Evolutionary conservation across 2,113 vertebrate genomes (phyloP).

Genomic region (Nothobranchius kuhntae): DNA sequence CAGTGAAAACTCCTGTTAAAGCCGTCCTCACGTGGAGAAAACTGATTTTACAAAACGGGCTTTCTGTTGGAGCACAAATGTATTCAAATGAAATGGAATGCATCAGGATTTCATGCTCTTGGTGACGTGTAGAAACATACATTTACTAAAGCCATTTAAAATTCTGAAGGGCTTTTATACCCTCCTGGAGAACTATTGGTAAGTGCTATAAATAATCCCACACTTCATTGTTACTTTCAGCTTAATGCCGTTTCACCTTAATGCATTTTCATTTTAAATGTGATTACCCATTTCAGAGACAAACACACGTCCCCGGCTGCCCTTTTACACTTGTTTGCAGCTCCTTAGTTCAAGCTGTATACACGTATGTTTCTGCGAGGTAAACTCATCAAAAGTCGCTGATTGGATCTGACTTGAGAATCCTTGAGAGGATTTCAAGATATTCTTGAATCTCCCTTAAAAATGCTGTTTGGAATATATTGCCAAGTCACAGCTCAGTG

Average conservation of each 20-base stretch:
- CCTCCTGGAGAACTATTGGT: constrained; percentile 38
- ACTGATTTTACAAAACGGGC: neutral
- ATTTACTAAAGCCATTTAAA: constrained; percentile 49
- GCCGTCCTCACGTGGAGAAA: neutral
- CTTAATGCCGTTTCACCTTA: constrained; percentile 42
- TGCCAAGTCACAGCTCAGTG: too few species aligned
- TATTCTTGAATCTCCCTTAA: too few species aligned
- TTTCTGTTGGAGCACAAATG: constrained; percentile 21
- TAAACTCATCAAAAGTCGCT: neutral
- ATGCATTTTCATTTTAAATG: constrained; percentile 47
- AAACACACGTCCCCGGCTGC: constrained; percentile 5
- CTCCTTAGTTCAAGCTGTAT: neutral
- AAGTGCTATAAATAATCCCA: constrained; percentile 50
- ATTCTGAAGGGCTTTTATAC: constrained; percentile 44
- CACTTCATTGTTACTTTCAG: constrained; percentile 40
- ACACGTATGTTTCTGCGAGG: neutral
- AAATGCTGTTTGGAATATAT: too few species aligned
- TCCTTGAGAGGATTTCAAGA: too few species aligned
- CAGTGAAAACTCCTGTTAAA: constrained; percentile 4
- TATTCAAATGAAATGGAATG: constrained; percentile 43
- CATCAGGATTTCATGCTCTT: constrained; percentile 17
- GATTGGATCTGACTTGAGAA: neutral
- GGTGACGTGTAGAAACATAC: constrained; percentile 36
- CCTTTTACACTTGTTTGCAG: neutral
- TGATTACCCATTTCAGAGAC: constrained; percentile 42